phyloP scores from a whole-genome alignment of 2,113 vertebrate genomes.

The Micronycteris hirsuta region DNA sequence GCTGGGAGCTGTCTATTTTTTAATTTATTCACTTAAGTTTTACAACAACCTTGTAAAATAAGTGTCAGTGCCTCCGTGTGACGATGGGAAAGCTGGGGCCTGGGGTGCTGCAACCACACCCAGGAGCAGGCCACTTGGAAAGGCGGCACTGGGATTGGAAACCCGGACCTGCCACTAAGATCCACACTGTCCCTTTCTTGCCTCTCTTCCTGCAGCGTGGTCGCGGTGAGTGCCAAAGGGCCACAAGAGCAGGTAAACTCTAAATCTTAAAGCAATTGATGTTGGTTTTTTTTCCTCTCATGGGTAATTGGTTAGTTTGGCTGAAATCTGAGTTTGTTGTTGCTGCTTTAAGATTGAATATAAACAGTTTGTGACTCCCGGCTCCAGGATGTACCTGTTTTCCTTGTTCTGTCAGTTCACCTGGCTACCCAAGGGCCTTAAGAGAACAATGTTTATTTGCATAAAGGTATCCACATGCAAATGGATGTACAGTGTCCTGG shows the following conservation, averaged over 20 bases:
- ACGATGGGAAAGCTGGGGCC: background rate
- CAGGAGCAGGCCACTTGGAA: background rate
- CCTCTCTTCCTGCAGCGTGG: background rate
- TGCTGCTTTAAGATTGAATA: background rate
- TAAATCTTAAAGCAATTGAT: background rate
- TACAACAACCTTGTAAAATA: background rate
- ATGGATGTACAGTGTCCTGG: background rate
- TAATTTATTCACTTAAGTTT: background rate
- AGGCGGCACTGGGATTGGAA: background rate
- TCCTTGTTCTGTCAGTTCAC: background rate
- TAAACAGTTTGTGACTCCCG: background rate
- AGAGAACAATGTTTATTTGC: background rate
- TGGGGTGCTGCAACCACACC: accelerated
- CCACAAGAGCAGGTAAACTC: background rate
- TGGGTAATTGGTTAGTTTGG: background rate
- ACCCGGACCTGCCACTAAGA: background rate
- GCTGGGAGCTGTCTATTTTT: background rate
- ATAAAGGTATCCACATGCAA: background rate
- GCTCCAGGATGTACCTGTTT: background rate
- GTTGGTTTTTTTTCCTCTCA: background rate
- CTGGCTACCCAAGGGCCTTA: background rate
- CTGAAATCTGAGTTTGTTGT: background rate
- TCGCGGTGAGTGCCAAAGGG: accelerated
- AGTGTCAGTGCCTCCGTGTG: background rate
- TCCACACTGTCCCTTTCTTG: background rate